Percentiles rank a stretch among this genome's conserved stretches.
phyloP scores from a whole-genome alignment of 2,113 vertebrate species.

The Coptodon rendalli region DNA sequence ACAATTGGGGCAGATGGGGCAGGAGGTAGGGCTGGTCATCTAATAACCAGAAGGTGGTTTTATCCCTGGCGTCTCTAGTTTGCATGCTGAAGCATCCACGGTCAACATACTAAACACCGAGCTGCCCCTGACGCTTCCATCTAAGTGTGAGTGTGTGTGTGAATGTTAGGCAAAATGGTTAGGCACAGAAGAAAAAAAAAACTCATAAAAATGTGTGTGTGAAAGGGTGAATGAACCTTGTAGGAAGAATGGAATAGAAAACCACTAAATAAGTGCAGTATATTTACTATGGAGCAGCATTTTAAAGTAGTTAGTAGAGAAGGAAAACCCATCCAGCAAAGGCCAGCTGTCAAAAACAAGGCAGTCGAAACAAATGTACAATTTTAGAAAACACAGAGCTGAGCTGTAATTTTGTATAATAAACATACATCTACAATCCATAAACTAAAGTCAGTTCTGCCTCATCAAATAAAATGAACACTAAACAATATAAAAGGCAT shows the following conservation, averaged over 20 bases:
- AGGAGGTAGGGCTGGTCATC: not conserved
- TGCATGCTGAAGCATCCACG: not conserved
- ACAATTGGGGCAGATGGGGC: not conserved
- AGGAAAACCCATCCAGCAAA: not conserved
- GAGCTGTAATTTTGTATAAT: not conserved
- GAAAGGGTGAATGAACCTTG: not conserved
- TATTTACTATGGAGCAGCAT: not conserved
- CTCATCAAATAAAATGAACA: not conserved
- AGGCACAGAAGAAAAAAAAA: not conserved
- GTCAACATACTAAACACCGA: not conserved
- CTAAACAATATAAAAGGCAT: not conserved
- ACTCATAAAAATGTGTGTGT: not conserved
- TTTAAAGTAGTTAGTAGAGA: not conserved
- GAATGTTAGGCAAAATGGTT: not conserved
- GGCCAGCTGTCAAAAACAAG: not conserved
- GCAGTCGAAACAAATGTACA: not conserved
- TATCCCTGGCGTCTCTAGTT: not conserved
- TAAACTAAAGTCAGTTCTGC: not conserved
- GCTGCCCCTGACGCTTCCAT: not conserved
- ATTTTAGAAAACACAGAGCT: not conserved
- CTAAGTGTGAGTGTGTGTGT: not conserved
- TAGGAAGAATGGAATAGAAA: not conserved
- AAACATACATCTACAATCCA: not conserved
- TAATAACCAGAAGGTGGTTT: not conserved
- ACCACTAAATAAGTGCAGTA: not conserved